These are phyloP conservation scores for Ornithorhynchus anatinus DNA, from an alignment of 2,113 vertebrate species.

Conservation along the genomic window DNA sequence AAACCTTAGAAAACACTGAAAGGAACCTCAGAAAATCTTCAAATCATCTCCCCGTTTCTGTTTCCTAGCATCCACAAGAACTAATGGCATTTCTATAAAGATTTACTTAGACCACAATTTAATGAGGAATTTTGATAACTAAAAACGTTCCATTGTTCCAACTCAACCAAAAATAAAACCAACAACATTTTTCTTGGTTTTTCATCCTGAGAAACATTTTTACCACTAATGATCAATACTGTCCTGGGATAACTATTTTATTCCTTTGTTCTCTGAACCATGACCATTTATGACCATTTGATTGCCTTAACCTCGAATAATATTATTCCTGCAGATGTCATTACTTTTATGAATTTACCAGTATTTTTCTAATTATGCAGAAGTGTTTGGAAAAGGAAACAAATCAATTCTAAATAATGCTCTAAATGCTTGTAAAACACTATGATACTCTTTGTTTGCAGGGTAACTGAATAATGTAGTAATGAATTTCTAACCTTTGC, in stretches of 20 bases:
- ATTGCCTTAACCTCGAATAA: slow-evolving; percentile 24
- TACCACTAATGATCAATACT: slow-evolving; percentile 12
- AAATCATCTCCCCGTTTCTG: background rate
- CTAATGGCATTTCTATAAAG: background rate
- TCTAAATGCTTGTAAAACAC: background rate
- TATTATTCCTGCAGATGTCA: too few relatives aligned
- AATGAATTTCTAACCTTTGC: slow-evolving; percentile 27
- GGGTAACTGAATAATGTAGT: slow-evolving; percentile 10
- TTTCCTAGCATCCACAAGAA: background rate
- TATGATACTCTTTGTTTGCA: slow-evolving; percentile 5
- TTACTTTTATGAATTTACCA: too few relatives aligned
- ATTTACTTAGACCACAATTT: background rate
- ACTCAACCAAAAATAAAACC: too few relatives aligned
- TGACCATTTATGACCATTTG: slow-evolving; percentile 35
- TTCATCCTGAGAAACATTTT: too few relatives aligned
- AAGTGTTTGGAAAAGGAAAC: background rate
- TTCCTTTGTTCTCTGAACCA: slow-evolving; percentile 29
- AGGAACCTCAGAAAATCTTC: background rate
- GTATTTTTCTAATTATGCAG: slow-evolving; percentile 28
- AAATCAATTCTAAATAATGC: background rate
- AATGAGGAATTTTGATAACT: background rate
- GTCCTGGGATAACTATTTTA: slow-evolving; percentile 45
- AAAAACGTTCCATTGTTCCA: too few relatives aligned
- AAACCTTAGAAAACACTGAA: background rate
- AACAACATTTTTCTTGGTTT: too few relatives aligned